Evolutionary conservation across 2,888 invertebrate species (phyloP), one percentile per base, ranked within the genome.

Genomic region (Odontothrips loti): DNA sequence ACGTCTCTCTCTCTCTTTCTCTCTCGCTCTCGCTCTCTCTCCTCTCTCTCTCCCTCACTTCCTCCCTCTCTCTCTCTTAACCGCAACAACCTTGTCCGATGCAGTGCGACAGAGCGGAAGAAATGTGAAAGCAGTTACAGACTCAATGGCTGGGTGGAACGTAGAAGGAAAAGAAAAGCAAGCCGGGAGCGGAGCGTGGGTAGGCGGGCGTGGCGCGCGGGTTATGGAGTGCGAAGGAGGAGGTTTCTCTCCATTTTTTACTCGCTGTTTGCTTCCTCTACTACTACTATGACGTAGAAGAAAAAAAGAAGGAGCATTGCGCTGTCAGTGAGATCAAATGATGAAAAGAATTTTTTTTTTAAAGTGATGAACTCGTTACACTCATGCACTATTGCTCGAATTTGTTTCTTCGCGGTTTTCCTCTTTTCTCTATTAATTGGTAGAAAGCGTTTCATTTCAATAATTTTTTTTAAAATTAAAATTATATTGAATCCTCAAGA

Each of bases 61-160:
- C 17, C 58, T 58, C 58, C 17, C 58, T n/a, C 17, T 17, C 58
- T n/a, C 58, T 17, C 27, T 27, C 27, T 75, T 27, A 75, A 75
- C 68, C 68, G 68, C 68, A 75, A 75, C 68, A 75, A 75, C 68
- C 68, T 75, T 75, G 68, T 75, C 68, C 68, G 68, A 75, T 75
- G 68, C 27, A 75, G 68, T 75, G 68, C 68, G 68, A 75, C 68
- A 27, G 68, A 75, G 68, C 68, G 1, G 23, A 75, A 75, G 68
- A 75, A 75, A 75, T 75, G 68, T 75, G 68, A 75, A 75, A 75
- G 68, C 68, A 75, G 68, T 75, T 75, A 75, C 23, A 75, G 68
- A 23, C 68, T 27, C 27, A 75, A 75, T 75, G 68, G 68, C 23
- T 27, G 68, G 58, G 17, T 75, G 68, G 23, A 43, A 43, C 34